These are phyloP conservation scores for Pteropus alecto DNA, from an alignment of 2,113 vertebrate genomes.

Conservation along the genomic window DNA sequence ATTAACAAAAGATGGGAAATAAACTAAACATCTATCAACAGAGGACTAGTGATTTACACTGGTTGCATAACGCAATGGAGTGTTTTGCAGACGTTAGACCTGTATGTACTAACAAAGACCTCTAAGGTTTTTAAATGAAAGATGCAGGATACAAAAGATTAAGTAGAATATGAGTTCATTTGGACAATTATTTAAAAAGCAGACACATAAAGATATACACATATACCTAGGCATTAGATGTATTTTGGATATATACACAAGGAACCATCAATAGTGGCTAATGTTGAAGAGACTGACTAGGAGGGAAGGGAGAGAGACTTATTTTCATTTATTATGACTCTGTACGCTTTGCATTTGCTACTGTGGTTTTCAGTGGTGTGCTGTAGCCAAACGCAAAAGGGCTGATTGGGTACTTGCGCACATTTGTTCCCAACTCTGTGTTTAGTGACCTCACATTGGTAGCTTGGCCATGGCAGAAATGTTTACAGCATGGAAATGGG, in stretches of 20 bases:
- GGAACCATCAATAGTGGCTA: neutral
- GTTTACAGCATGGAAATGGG: neutral
- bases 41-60: neutral
- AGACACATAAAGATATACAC: neutral
- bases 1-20: neutral
- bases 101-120: neutral
- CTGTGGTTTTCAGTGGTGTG: neutral
- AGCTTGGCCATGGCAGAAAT: neutral
- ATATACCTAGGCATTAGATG: neutral
- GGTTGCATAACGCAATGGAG: neutral
- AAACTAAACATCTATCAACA: neutral
- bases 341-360: neutral
- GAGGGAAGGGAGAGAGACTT: neutral
- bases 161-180: neutral
- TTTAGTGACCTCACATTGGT: neutral
- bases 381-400: neutral
- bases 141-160: neutral
- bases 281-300: neutral
- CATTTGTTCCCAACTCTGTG: neutral
- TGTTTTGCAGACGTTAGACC: neutral
- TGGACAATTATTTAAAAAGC: neutral
- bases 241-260: neutral
- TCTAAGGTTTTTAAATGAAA: neutral
- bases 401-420: neutral
- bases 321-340: neutral